Percentiles rank a stretch among this genome's conserved stretches.
Conservation (phyloP, 1,140 invertebrate genomes). For the Chionoecetes opilio region DNA sequence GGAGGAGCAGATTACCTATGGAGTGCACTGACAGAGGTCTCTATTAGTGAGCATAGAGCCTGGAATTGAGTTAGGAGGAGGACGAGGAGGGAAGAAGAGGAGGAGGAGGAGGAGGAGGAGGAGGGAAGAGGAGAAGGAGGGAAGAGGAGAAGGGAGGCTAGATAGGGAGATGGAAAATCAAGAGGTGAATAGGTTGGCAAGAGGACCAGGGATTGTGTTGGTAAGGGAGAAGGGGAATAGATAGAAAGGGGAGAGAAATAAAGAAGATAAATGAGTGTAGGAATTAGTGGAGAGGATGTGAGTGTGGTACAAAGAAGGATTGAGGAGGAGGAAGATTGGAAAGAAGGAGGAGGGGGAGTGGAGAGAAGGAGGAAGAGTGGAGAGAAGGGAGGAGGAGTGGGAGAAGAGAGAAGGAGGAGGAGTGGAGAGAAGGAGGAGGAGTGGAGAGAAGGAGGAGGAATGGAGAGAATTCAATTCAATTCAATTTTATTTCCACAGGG, state of each 20-base stretch:
- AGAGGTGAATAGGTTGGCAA: background rate
- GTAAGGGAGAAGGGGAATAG: background rate
- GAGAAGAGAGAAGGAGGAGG: too few relatives aligned
- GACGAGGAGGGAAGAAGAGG: background rate
- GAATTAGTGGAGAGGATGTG: background rate
- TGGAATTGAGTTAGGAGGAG: background rate
- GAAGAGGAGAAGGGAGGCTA: background rate
- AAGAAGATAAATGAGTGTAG: background rate
- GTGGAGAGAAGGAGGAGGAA: too few relatives aligned
- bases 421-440: too few relatives aligned
- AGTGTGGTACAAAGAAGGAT: background rate
- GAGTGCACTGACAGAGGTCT: background rate
- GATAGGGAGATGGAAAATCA: background rate
- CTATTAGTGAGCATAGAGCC: slow-evolving; percentile 14
- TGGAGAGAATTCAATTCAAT: too few relatives aligned
- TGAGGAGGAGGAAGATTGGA: background rate
- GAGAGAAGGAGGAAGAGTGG: background rate
- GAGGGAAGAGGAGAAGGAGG: background rate
- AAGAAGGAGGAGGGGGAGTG: background rate
- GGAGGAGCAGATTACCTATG: background rate
- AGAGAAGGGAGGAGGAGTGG: background rate
- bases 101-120: slow-evolving; percentile 51
- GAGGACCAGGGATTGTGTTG: background rate
- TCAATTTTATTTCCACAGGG: too few relatives aligned
- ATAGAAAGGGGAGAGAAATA: background rate